Conservation (phyloP, 92 coral and sea anemone species). For the Pocillopora grandis region DNA sequence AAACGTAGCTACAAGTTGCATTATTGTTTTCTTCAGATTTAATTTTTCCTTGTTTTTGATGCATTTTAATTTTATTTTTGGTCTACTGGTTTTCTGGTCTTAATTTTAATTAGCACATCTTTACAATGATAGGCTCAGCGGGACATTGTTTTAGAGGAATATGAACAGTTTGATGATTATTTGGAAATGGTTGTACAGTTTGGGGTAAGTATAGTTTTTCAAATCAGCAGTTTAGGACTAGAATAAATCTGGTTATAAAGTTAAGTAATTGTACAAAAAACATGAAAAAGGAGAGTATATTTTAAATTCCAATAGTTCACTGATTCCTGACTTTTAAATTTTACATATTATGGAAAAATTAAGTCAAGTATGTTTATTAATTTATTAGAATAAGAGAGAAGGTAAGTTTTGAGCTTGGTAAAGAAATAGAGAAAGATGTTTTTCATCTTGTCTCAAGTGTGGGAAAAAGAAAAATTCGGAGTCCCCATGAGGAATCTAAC, state of each 20-base stretch:
- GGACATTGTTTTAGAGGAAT: constrained; percentile 87
- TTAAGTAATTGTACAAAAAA: too few relatives aligned
- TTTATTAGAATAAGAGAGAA: too few relatives aligned
- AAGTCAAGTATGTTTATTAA: background rate
- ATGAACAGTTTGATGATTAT: constrained; percentile 98
- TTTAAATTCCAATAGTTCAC: too few relatives aligned
- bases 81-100: background rate
- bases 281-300: too few relatives aligned
- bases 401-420: too few relatives aligned
- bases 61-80: background rate
- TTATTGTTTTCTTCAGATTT: background rate
- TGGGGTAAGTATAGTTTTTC: constrained; percentile 71
- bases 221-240: background rate
- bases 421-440: too few relatives aligned
- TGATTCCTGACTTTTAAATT: background rate
- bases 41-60: background rate
- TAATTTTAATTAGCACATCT: background rate
- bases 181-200: constrained; percentile 98
- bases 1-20: background rate
- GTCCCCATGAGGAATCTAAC: too few relatives aligned
- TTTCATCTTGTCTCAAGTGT: too few relatives aligned
- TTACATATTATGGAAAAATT: background rate
- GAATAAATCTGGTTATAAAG: too few relatives aligned
- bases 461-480: too few relatives aligned
- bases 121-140: constrained; percentile 66